phyloP scores from a whole-genome alignment of 2,888 invertebrate species.

The Amphipoea lucens region DNA sequence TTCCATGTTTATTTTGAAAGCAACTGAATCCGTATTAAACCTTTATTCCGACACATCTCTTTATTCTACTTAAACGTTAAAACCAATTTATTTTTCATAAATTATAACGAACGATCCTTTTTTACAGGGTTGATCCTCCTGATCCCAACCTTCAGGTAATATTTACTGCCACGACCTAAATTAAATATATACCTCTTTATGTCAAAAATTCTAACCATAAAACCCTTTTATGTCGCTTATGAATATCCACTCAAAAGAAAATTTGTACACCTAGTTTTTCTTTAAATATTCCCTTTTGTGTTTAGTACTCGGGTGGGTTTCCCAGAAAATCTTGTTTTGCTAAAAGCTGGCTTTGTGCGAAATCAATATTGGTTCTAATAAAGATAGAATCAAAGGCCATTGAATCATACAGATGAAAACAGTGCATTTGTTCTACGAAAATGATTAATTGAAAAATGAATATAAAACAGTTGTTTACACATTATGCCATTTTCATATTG shows the following conservation, averaged over 20 bases:
- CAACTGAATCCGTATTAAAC: slow-evolving; percentile 44
- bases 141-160: slow-evolving; percentile 57
- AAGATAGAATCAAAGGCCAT: neutral
- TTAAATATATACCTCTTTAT: slow-evolving; percentile 69
- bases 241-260: slow-evolving; percentile 29
- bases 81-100: slow-evolving; percentile 63
- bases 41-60: slow-evolving; percentile 51
- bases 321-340: neutral
- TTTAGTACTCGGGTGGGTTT: neutral
- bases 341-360: neutral
- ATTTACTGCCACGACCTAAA: slow-evolving; percentile 63
- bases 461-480: neutral
- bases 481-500: neutral
- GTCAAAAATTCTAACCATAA: slow-evolving; percentile 56
- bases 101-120: slow-evolving; percentile 60
- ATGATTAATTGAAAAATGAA: neutral
- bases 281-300: neutral
- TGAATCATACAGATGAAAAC: neutral
- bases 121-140: slow-evolving; percentile 50
- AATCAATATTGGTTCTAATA: neutral
- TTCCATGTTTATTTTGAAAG: slow-evolving; percentile 43
- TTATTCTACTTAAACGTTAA: slow-evolving; percentile 62
- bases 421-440: slow-evolving; percentile 1
- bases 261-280: slow-evolving; percentile 30
- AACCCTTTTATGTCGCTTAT: slow-evolving; percentile 45